Percentiles rank a stretch among this genome's conserved stretches.
These are phyloP conservation scores for Sturmia bella DNA, from an alignment of 2,888 invertebrate species.

Conservation along the genomic window DNA sequence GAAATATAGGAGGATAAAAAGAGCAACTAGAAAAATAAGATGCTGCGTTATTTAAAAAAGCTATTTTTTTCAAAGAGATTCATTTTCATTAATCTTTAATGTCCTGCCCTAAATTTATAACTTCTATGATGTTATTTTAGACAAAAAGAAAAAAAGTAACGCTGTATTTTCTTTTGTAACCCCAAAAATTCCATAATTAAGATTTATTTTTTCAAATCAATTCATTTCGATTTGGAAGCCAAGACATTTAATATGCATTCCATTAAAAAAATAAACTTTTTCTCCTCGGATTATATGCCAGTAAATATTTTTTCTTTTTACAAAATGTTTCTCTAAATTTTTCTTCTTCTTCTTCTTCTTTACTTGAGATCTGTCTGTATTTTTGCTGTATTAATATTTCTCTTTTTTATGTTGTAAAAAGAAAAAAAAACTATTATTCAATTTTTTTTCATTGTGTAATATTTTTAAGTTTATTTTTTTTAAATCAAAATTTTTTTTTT, in stretches of 20 bases:
- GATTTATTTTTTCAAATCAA: conserved; percentile 21
- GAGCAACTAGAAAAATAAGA: conserved; percentile 43
- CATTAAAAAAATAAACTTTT: conserved; percentile 21
- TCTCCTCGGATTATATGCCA: conserved; percentile 48
- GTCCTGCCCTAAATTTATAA: conserved; percentile 40
- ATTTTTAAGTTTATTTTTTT: conserved; percentile 61
- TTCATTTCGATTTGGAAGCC: conserved; percentile 4
- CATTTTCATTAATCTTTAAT: conserved; percentile 8
- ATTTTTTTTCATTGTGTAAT: conserved; percentile 65
- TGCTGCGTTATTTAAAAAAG: conserved; percentile 57
- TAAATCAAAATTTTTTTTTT: conserved; percentile 65
- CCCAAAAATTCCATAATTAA: conserved; percentile 47
- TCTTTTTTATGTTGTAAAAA: conserved; percentile 64
- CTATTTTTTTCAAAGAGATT: conserved; percentile 57
- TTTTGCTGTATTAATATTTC: conserved; percentile 66
- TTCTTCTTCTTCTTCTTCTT: conserved; percentile 45
- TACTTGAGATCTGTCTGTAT: conserved; percentile 64
- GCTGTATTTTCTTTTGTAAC: conserved; percentile 47
- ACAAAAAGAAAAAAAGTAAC: conserved; percentile 16
- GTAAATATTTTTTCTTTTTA: conserved; percentile 52
- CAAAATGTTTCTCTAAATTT: conserved; percentile 31
- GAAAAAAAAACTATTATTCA: conserved; percentile 28
- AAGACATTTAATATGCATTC: conserved; percentile 50
- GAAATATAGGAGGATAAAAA: conserved; percentile 37
- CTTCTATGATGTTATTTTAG: conserved; percentile 57